Evolutionary conservation across 2,797 vertebrate species (phyloP).

Genomic region (Aphelocoma californica): DNA sequence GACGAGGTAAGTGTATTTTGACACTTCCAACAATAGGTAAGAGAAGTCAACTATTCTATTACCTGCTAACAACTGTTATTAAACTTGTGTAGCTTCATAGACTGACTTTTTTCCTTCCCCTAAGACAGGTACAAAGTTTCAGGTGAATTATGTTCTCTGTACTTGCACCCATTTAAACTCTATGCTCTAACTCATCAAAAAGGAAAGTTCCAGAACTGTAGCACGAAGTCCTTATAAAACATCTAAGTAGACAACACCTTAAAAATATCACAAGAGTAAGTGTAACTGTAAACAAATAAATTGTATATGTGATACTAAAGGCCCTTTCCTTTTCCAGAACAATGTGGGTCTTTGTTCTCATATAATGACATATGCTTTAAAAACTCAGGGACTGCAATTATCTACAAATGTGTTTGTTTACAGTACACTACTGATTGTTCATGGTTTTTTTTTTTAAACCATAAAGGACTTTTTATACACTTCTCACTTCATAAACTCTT

Average conservation of each 20-base stretch:
- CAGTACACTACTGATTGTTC: background rate
- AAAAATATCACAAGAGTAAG: background rate
- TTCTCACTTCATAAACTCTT: background rate
- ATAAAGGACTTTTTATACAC: background rate
- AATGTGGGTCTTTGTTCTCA: background rate
- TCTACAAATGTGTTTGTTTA: background rate
- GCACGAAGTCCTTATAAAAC: background rate
- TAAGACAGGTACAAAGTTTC: background rate
- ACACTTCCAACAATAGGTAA: background rate
- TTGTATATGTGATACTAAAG: background rate
- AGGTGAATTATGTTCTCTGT: background rate
- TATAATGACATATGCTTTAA: background rate
- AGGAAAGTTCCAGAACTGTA: background rate
- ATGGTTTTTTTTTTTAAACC: background rate
- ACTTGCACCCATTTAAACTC: background rate
- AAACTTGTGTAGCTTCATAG: background rate
- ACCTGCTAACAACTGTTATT: background rate
- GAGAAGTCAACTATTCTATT: background rate
- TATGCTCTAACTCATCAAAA: background rate
- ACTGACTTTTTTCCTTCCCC: background rate
- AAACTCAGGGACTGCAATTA: background rate
- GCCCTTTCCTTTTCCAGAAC: background rate
- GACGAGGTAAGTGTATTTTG: background rate
- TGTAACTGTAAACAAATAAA: background rate
- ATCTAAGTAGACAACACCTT: background rate